Evolutionary conservation across 2,797 vertebrate genomes (phyloP).

Genomic region (Crocidura indochinensis): DNA sequence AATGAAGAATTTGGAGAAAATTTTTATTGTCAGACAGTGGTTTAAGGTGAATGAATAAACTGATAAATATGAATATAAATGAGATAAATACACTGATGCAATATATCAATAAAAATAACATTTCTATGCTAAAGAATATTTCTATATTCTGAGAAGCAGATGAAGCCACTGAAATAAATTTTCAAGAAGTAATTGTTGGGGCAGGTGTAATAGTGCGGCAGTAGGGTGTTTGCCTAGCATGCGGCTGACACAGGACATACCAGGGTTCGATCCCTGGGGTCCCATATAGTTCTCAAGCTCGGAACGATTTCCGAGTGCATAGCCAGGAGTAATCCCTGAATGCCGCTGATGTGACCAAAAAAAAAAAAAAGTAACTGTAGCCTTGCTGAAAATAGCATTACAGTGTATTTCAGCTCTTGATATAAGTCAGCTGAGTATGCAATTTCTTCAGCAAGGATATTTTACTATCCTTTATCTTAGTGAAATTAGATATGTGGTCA

Average conservation of each 20-base stretch:
- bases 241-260: too few relatives aligned
- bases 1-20: slow-evolving; percentile 48
- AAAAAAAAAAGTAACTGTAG: slow-evolving; percentile 51
- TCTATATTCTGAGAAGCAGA: slow-evolving; percentile 41
- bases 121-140: slow-evolving; percentile 41
- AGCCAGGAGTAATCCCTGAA: too few relatives aligned
- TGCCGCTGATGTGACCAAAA: too few relatives aligned
- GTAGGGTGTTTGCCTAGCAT: too few relatives aligned
- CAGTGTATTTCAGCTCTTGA: slow-evolving; percentile 33
- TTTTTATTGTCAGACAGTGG: slow-evolving; percentile 4
- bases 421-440: slow-evolving; percentile 45
- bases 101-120: neutral
- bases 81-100: too few relatives aligned
- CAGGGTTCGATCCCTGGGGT: too few relatives aligned
- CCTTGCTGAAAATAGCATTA: slow-evolving; percentile 61
- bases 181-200: slow-evolving; percentile 52
- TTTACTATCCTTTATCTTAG: slow-evolving; percentile 49
- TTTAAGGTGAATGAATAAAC: slow-evolving; percentile 67
- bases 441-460: slow-evolving; percentile 30
- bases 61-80: neutral
- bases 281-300: too few relatives aligned
- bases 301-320: too few relatives aligned
- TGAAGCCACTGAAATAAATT: slow-evolving; percentile 67
- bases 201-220: too few relatives aligned
- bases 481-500: slow-evolving; percentile 55